phyloP scores from a whole-genome alignment of 2,888 invertebrate species.

The Eupithecia tripunctaria region DNA sequence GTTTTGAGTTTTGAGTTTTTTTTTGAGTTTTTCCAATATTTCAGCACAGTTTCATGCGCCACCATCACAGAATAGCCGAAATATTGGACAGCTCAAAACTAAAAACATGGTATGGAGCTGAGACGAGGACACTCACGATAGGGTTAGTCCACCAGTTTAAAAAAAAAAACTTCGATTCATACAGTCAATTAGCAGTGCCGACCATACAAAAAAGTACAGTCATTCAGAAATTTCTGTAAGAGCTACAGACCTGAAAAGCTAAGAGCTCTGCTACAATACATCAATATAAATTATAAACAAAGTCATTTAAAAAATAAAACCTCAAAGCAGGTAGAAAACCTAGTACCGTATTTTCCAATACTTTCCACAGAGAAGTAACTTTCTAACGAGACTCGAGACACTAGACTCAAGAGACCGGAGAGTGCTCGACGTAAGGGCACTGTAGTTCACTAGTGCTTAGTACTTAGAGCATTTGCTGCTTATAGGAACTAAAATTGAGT shows the following conservation, averaged over 20 bases:
- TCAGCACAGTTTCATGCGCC: no score
- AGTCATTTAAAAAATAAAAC: neutral
- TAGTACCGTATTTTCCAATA: neutral
- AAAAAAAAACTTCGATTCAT: no score
- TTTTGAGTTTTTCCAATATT: no score
- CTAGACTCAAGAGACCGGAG: constrained; percentile 1
- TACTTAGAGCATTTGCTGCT: neutral
- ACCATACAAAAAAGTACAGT: neutral
- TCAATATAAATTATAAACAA: neutral
- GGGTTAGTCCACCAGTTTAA: no score
- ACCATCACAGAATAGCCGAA: no score
- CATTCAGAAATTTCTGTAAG: neutral
- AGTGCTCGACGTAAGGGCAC: constrained; percentile 5
- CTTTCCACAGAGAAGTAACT: neutral
- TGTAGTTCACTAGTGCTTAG: neutral
- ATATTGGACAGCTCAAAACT: no score
- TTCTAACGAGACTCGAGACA: constrained; percentile 3
- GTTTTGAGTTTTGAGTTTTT: no score
- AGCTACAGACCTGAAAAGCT: neutral
- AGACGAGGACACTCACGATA: no score
- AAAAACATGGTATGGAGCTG: no score
- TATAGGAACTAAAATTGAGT: neutral
- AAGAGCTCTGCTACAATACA: neutral
- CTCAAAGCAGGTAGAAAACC: neutral
- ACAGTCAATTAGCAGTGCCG: no score